These are phyloP conservation scores for Salvator merianae DNA, from an alignment of 2,113 vertebrate species.

Conservation along the genomic window DNA sequence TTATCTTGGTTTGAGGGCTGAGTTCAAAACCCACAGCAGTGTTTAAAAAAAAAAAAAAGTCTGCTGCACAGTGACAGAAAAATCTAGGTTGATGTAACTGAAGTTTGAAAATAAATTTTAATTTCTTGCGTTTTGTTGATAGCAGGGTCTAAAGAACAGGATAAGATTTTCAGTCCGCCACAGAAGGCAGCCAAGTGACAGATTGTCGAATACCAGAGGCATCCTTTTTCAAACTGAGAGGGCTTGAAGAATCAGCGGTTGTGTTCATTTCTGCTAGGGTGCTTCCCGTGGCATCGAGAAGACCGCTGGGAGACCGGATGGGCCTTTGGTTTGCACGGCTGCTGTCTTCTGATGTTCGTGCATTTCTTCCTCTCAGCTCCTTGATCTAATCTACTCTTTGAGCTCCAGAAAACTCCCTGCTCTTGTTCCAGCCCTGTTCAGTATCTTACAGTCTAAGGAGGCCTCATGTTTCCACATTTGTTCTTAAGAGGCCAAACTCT, in stretches of 20 bases:
- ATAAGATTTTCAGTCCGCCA: no score
- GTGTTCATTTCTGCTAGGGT: no score
- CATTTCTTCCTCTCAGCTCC: no score
- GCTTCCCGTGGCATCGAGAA: no score
- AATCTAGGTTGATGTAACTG: neutral
- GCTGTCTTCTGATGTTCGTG: neutral
- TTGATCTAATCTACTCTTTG: slow-evolving; percentile 22
- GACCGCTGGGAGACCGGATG: no score
- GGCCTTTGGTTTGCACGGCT: neutral
- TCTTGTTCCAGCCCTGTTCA: neutral
- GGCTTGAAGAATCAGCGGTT: no score
- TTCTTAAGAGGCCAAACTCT: slow-evolving; percentile 54
- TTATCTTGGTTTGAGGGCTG: fast-evolving
- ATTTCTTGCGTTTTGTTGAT: no score
- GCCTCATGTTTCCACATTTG: slow-evolving; percentile 60
- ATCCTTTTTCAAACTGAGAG: no score
- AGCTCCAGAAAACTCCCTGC: neutral
- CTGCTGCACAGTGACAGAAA: no score
- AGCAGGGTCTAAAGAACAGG: neutral
- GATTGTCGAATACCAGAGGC: no score
- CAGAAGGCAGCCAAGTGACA: no score
- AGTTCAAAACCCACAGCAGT: neutral
- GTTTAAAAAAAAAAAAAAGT: neutral
- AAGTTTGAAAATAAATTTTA: no score
- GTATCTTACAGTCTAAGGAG: slow-evolving; percentile 55